phyloP scores from a whole-genome alignment of 2,113 vertebrate genomes.

The Mesocricetus auratus region DNA sequence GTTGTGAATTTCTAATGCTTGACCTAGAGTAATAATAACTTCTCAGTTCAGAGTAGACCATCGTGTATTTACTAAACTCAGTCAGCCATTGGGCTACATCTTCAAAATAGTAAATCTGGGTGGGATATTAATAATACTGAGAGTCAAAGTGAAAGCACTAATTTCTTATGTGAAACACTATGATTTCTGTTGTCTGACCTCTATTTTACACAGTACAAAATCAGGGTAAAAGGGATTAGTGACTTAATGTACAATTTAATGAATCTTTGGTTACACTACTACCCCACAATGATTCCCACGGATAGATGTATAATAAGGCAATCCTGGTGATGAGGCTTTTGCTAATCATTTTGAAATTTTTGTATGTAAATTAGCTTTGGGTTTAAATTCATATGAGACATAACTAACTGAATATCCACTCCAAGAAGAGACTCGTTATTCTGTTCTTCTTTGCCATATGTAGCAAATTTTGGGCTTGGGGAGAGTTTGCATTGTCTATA shows the following conservation, averaged over 20 bases:
- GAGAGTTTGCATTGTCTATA: background rate
- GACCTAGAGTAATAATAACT: background rate
- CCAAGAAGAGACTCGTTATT: background rate
- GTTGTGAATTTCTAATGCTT: background rate
- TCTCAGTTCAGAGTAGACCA: background rate
- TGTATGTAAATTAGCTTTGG: background rate
- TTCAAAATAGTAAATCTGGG: conserved; percentile 40
- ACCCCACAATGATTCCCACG: background rate
- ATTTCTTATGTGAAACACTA: background rate
- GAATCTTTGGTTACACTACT: conserved; percentile 24
- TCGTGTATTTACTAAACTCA: background rate
- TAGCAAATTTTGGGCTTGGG: background rate
- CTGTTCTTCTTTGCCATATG: background rate
- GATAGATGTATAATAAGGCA: background rate
- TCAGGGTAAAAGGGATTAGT: background rate
- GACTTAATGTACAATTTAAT: background rate
- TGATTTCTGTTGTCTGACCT: background rate
- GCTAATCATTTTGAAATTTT: background rate
- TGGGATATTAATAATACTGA: background rate
- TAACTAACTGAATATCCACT: background rate
- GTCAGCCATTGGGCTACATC: background rate
- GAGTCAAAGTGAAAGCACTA: background rate
- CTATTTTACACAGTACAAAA: background rate
- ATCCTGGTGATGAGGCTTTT: background rate
- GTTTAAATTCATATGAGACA: background rate